These are phyloP conservation scores for Chiloscyllium punctatum DNA, from an alignment of 2,797 vertebrate species.

Conservation along the genomic window DNA sequence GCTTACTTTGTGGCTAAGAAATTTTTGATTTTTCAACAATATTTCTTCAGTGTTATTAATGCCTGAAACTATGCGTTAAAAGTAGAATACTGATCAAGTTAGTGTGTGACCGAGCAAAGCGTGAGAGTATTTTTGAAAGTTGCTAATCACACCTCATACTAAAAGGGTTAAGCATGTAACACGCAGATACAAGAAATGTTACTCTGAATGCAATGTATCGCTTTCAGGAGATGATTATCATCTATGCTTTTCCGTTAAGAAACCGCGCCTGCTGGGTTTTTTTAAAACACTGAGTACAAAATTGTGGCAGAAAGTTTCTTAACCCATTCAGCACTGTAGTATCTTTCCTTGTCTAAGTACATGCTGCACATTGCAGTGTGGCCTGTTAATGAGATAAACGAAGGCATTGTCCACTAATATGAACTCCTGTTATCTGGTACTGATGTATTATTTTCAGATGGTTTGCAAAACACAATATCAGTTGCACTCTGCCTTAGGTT, in stretches of 20 bases:
- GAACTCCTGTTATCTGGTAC: background rate
- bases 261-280: background rate
- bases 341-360: background rate
- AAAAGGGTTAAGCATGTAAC: background rate
- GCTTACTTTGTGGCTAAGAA: background rate
- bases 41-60: background rate
- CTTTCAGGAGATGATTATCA: slow-evolving; percentile 20
- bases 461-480: background rate
- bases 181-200: slow-evolving; percentile 10
- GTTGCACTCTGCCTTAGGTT: background rate
- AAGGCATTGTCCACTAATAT: background rate
- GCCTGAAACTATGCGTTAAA: background rate
- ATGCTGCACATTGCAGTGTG: background rate
- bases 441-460: slow-evolving; percentile 3
- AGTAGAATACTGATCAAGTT: background rate
- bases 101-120: slow-evolving; percentile 8
- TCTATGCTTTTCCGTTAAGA: slow-evolving; percentile 32
- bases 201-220: background rate
- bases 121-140: slow-evolving; percentile 32
- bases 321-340: slow-evolving; percentile 6
- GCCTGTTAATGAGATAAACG: background rate
- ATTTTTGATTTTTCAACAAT: background rate
- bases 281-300: slow-evolving; percentile 4
- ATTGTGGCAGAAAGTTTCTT: background rate
- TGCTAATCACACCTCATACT: slow-evolving; percentile 14